Percentiles rank a stretch among this genome's conserved stretches.
phyloP scores from a whole-genome alignment of 2,888 invertebrate species.

The Andrena hattorfiana region DNA sequence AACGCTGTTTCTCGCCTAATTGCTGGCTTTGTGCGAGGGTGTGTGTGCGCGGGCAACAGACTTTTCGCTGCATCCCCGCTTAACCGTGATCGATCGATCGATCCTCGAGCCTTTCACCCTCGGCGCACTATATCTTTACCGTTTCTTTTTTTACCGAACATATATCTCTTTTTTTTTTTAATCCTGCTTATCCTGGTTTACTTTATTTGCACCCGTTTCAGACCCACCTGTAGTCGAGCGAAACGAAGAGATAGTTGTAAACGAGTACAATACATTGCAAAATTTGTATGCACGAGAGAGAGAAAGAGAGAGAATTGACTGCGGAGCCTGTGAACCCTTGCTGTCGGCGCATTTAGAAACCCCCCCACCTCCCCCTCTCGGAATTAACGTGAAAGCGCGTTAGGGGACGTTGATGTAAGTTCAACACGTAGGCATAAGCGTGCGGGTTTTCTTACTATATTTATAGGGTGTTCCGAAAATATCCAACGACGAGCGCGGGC shows the following conservation, averaged over 20 bases:
- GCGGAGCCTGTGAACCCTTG: conserved; percentile 60
- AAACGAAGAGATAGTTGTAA: conserved; percentile 63
- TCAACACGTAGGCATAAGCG: conserved; percentile 60
- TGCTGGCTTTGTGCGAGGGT: not conserved
- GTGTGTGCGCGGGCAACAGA: not conserved
- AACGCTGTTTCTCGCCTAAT: not conserved
- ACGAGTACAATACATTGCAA: conserved; percentile 13
- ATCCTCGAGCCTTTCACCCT: conserved; percentile 48
- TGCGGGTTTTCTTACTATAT: conserved; percentile 42
- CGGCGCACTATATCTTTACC: conserved; percentile 68
- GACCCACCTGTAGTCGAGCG: conserved; percentile 81
- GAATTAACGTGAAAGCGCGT: conserved; percentile 62
- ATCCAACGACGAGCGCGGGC: conserved; percentile 22
- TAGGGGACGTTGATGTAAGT: conserved; percentile 68
- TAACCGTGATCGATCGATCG: not conserved
- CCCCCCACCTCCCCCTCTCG: conserved; percentile 44
- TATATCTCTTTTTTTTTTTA: conserved; percentile 67
- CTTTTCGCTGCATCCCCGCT: not conserved
- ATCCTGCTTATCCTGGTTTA: conserved; percentile 69
- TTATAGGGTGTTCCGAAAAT: conserved; percentile 53
- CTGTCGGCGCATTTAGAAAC: conserved; percentile 67
- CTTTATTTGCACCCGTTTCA: conserved; percentile 82
- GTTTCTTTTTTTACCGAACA: conserved; percentile 37
- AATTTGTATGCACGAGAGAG: conserved; percentile 49
- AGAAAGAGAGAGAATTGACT: conserved; percentile 59